Base-by-base conservation (phyloP, 2,113 vertebrate species). In the Dunckerocampus dactyliophorus region DNA sequence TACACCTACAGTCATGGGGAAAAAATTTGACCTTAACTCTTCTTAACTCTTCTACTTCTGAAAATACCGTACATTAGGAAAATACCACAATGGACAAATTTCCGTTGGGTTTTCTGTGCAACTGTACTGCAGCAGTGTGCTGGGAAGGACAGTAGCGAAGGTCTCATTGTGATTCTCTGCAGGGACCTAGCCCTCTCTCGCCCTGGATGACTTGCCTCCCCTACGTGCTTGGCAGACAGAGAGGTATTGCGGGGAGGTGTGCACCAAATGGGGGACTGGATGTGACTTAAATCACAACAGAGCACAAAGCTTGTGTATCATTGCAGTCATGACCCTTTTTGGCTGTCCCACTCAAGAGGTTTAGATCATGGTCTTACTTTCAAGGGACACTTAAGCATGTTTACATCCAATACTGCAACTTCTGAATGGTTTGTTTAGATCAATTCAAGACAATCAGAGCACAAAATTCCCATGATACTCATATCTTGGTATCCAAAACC, bases 271-370 rank as follows among this genome's bases (percentile, higher is more conserved):
- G 75, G 82, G 83, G 75, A 73, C 50, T 58, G 71, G 87, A 89
- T 85, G 87, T 88, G 84, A 89, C 88, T 88, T 81, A 79, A 89
- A 88, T 89, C 82, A 79, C 76, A 89, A 89, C 82, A 85, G 82
- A 82, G 78, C 71, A 65, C 31, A 48, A 63, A 60, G 77, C 74
- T 70, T 58, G 72, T 60, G 77, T 81, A 77, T 81, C 73, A 83
- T 81, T 76, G 74, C 80, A 70, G 74, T 83, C 84, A 80, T 65
- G 66, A 83, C 57, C 61, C 61, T 48, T 62, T 50, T 65, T 58
- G 65, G 63, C 75, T 68, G 67, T 79, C 62, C 63, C 65, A 59
- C 72, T 57, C 54, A 70, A 48, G 71, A 58, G 68, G 49, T 71
- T 84, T 60, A 70, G 70, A 69, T 46, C 61, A 43, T 8, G 52